phyloP scores from a whole-genome alignment of 2,888 invertebrate species.

The Coenonympha glycerion region DNA sequence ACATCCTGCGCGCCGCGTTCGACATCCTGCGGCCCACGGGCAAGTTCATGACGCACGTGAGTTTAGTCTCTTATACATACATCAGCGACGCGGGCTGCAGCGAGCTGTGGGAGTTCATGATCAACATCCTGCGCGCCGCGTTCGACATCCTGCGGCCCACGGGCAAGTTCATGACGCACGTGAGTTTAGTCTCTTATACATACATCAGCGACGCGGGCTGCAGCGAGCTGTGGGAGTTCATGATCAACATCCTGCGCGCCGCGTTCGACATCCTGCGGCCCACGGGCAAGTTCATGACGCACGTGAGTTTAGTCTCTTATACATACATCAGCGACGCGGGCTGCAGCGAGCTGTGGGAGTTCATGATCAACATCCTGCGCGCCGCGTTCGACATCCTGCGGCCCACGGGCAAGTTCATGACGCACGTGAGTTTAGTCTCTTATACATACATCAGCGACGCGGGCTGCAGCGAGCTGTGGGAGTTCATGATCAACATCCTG shows the following conservation, averaged over 20 bases:
- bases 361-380: conserved; percentile 87
- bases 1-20: conserved; percentile 87
- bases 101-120: conserved; percentile 92
- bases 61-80: no score
- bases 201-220: conserved; percentile 86
- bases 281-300: conserved; percentile 92
- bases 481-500: conserved; percentile 89
- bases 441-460: conserved; percentile 87
- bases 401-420: conserved; percentile 90
- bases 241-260: conserved; percentile 85
- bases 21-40: conserved; percentile 86
- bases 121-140: conserved; percentile 85
- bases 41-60: conserved; percentile 93
- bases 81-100: conserved; percentile 87
- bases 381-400: conserved; percentile 87
- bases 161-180: conserved; percentile 95
- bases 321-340: conserved; percentile 87
- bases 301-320: conserved; percentile 81
- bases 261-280: conserved; percentile 88
- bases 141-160: conserved; percentile 85
- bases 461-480: conserved; percentile 90
- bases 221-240: conserved; percentile 92
- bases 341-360: conserved; percentile 91
- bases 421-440: conserved; percentile 84
- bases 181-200: no score